Conservation (phyloP, 2,113 vertebrate genomes). For the Pseudolaguvia tuberculata region DNA sequence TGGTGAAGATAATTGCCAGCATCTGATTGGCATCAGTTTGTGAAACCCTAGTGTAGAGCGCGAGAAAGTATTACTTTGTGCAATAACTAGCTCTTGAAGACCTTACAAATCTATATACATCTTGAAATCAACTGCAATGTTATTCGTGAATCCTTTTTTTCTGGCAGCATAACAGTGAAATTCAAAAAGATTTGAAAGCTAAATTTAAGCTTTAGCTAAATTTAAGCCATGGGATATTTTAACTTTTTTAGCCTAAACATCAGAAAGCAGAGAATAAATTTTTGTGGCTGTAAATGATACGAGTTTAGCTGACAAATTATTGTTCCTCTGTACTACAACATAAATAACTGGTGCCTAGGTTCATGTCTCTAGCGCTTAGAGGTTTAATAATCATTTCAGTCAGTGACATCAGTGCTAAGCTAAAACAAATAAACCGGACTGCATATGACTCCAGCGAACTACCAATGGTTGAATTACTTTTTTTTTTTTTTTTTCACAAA, state of each 20-base stretch:
- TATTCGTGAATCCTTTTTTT: not conserved
- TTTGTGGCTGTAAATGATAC: slow-evolving; percentile 36
- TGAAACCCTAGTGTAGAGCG: not conserved
- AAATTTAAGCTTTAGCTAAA: not conserved
- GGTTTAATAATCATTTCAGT: slow-evolving; percentile 22
- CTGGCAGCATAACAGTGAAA: not conserved
- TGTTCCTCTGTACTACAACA: slow-evolving; percentile 36
- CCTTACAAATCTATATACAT: not conserved
- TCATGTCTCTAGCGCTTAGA: slow-evolving; percentile 34
- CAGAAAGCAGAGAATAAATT: not conserved
- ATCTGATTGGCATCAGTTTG: too few relatives aligned
- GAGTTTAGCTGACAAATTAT: slow-evolving; percentile 38
- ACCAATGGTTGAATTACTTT: too few relatives aligned
- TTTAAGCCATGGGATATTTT: not conserved
- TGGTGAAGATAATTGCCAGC: too few relatives aligned
- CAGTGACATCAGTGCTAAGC: too few relatives aligned
- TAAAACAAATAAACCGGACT: too few relatives aligned
- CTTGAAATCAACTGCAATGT: not conserved
- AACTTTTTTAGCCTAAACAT: slow-evolving; percentile 6
- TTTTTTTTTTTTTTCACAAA: too few relatives aligned
- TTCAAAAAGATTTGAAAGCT: not conserved
- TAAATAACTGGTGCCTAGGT: slow-evolving; percentile 45
- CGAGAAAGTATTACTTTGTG: slow-evolving; percentile 6
- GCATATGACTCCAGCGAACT: too few relatives aligned
- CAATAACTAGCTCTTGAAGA: too few relatives aligned